A percentile compares a stretch with the other conserved stretches of the same genome.
phyloP scores from a whole-genome alignment of 2,888 invertebrate species.

The Oxytorus armatus region DNA sequence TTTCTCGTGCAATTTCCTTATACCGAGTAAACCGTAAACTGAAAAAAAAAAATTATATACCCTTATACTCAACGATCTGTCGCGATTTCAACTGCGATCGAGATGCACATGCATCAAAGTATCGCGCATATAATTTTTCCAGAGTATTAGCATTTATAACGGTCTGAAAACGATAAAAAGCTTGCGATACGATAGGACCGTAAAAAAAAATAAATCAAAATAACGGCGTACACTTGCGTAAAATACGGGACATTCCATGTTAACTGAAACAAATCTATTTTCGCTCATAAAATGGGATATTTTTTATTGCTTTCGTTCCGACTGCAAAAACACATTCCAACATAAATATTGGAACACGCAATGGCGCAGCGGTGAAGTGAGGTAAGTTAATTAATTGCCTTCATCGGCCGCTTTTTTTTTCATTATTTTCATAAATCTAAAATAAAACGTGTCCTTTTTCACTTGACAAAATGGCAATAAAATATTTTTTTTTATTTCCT shows the following conservation, averaged over 20 bases:
- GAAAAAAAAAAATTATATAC: constrained; percentile 9
- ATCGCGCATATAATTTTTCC: not conserved
- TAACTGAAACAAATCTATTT: too few relatives aligned
- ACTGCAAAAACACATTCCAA: too few relatives aligned
- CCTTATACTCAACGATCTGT: not conserved
- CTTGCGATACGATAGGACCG: not conserved
- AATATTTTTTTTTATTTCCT: constrained; percentile 2
- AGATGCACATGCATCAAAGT: not conserved
- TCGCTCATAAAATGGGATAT: not conserved
- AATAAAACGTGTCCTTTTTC: not conserved
- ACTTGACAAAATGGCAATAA: not conserved
- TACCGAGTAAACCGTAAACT: not conserved
- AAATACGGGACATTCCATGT: too few relatives aligned
- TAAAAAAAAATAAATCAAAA: not conserved
- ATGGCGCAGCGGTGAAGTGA: too few relatives aligned
- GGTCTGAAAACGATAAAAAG: not conserved
- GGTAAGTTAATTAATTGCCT: not conserved
- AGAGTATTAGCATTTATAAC: not conserved
- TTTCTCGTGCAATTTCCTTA: constrained; percentile 16
- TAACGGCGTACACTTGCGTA: too few relatives aligned
- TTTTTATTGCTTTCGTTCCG: too few relatives aligned
- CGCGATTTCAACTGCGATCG: not conserved
- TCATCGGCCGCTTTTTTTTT: not conserved
- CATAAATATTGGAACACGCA: too few relatives aligned
- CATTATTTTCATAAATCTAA: not conserved